Percentiles rank a stretch among this genome's conserved stretches.
Evolutionary conservation across 2,888 invertebrate genomes (phyloP).

Genomic region (Prosopocoilus inquinatus): DNA sequence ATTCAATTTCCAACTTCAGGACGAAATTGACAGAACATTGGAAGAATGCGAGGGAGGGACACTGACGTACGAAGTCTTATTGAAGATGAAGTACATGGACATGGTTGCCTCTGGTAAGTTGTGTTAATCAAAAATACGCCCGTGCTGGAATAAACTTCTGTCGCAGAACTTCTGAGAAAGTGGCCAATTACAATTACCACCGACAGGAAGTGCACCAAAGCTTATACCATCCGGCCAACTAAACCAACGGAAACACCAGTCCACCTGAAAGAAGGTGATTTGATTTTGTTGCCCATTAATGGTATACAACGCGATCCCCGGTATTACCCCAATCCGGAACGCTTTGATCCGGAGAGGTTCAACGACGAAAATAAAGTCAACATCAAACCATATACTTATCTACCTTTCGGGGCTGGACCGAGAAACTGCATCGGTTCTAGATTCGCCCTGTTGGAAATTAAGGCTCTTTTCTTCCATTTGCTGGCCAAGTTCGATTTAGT

Average conservation of each 20-base stretch:
- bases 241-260: conserved; percentile 20
- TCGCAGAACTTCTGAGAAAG: conserved; percentile 33
- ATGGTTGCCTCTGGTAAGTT: conserved; percentile 26
- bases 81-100: conserved; percentile 35
- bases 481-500: conserved; percentile 35
- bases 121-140: neutral
- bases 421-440: conserved; percentile 60
- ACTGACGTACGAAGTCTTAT: conserved; percentile 26
- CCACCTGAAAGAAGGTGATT: conserved; percentile 19
- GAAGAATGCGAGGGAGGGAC: conserved; percentile 25
- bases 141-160: neutral
- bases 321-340: conserved; percentile 35
- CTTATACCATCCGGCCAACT: conserved; percentile 28
- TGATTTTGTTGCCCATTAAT: conserved; percentile 32
- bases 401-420: conserved; percentile 53
- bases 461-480: conserved; percentile 34
- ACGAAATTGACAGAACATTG: conserved; percentile 36
- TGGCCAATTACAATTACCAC: conserved; percentile 31
- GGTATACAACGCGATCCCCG: conserved; percentile 36
- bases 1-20: too few relatives aligned
- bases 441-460: conserved; percentile 38
- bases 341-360: conserved; percentile 42
- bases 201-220: conserved; percentile 31
- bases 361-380: conserved; percentile 56
- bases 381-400: conserved; percentile 48